Evolutionary conservation across 2,888 invertebrate genomes (phyloP), one percentile per base, ranked within the genome.

Genomic region (Tortrix viridana): DNA sequence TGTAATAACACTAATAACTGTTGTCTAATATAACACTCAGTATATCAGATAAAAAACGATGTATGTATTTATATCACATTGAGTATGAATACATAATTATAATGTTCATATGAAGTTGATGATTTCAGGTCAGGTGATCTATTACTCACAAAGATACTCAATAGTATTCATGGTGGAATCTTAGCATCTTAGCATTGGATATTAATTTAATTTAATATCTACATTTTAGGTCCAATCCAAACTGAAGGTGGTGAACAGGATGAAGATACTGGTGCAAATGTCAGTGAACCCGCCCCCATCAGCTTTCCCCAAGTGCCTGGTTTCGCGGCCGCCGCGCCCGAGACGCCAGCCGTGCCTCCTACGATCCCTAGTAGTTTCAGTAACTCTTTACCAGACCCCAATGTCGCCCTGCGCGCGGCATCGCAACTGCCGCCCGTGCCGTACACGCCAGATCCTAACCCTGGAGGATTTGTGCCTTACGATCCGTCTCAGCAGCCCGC

Each of bases 211-310:
- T 44, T 54, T 18, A 14, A 44, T 65, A 20, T n/a, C n/a, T n/a
- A n/a, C n/a, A n/a, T 77, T 80, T 62, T 65, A 89, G 89, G 96
- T 2, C 97, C 97, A 7, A 89, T 95, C 73, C 91, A 87, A 66
- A 90, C 92, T 49, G 93, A 94, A 67, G 92, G 88, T 54, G 93
- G 92, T 9, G 89, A 86, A 12, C 87, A 83, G 54, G 83, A 82
- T 47, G 82, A 84, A 47, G 75, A 71, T 37, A 69, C 81, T 20
- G 83, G 77, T 52, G 82, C 86, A 41, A 83, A 79, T 59, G 62
- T 56, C 16, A 61, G 41, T 22, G 67, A 67, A 23, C 65, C 71
- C 0, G 67, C 43, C 5, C 49, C 62, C 0, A 52, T 19, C 12
- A 49, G 5, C 32, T 50, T 20, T 65, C 81, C 71, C 46, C 72